phyloP scores from a whole-genome alignment of 2,797 vertebrate species.

The Myotis daubentonii region DNA sequence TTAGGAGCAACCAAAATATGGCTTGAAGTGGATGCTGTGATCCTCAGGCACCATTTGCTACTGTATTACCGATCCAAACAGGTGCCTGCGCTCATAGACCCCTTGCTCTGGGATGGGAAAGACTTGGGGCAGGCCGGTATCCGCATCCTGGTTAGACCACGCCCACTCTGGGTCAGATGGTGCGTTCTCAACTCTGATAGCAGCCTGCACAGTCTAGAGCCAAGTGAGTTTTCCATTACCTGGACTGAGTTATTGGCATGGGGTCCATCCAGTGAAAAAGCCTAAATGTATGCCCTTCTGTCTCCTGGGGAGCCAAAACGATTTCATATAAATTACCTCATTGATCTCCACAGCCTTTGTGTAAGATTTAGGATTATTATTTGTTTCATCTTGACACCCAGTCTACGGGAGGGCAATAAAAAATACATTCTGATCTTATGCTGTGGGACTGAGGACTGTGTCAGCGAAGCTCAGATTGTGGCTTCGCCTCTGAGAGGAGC shows the following conservation, averaged over 20 bases:
- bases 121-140: neutral
- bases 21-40: neutral
- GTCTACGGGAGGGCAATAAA: neutral
- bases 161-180: neutral
- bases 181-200: neutral
- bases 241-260: slow-evolving; percentile 7
- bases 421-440: neutral
- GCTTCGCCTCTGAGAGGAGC: neutral
- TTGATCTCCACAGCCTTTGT: slow-evolving; percentile 49
- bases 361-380: slow-evolving; percentile 62
- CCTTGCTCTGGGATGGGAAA: neutral
- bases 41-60: fast-evolving
- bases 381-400: slow-evolving; percentile 47
- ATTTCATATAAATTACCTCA: slow-evolving; percentile 63
- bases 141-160: too few species aligned
- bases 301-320: slow-evolving; percentile 20
- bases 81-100: neutral
- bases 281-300: slow-evolving; percentile 48
- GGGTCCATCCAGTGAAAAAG: neutral
- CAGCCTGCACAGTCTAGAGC: neutral
- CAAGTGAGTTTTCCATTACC: slow-evolving; percentile 9
- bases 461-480: neutral
- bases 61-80: too few species aligned
- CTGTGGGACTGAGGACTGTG: neutral
- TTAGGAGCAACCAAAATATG: neutral